A percentile compares a stretch with the other conserved stretches of the same genome.
These are phyloP conservation scores for Platyscelio sp. DNA, from an alignment of 2,888 invertebrate species.

Conservation along the genomic window DNA sequence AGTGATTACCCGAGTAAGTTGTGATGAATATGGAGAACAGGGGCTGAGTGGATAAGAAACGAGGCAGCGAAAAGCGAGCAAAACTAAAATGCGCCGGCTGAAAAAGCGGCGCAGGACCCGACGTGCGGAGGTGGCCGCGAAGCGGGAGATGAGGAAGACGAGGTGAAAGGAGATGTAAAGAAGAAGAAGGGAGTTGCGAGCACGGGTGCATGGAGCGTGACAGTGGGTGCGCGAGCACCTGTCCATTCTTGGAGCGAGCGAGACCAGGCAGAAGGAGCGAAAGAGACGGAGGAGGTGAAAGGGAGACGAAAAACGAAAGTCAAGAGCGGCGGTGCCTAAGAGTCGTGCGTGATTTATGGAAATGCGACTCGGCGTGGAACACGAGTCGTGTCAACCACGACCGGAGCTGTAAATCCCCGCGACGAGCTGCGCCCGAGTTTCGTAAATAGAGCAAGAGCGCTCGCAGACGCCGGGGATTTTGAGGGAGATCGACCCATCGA, in stretches of 20 bases:
- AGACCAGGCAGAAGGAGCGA: too few species aligned
- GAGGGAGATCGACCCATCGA: conserved; percentile 7
- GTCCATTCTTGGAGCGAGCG: conserved; percentile 81
- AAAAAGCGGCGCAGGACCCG: conserved; percentile 41
- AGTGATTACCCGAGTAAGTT: conserved; percentile 46
- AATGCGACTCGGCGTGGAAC: conserved; percentile 75
- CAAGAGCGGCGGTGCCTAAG: conserved; percentile 59
- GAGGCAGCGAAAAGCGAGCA: conserved; percentile 52
- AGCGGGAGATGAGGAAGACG: conserved; percentile 65
- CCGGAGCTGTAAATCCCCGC: conserved; percentile 20
- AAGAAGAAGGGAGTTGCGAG: conserved; percentile 77
- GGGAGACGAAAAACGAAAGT: conserved; percentile 50
- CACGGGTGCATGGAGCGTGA: conserved; percentile 84
- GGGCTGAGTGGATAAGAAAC: conserved; percentile 26
- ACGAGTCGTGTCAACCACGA: conserved; percentile 29
- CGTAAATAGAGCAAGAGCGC: conserved; percentile 30
- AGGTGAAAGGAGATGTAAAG: conserved; percentile 75
- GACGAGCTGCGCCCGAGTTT: conserved; percentile 16
- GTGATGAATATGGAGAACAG: conserved; percentile 58
- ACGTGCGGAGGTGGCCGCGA: conserved; percentile 58
- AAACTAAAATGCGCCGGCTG: conserved; percentile 29
- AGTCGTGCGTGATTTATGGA: conserved; percentile 80
- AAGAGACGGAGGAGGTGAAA: not conserved
- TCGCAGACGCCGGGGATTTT: not conserved
- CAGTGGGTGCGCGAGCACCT: conserved; percentile 84